These are phyloP conservation scores for Drosophila antonietae DNA, from an alignment of 2,888 invertebrate genomes.

Conservation along the genomic window DNA sequence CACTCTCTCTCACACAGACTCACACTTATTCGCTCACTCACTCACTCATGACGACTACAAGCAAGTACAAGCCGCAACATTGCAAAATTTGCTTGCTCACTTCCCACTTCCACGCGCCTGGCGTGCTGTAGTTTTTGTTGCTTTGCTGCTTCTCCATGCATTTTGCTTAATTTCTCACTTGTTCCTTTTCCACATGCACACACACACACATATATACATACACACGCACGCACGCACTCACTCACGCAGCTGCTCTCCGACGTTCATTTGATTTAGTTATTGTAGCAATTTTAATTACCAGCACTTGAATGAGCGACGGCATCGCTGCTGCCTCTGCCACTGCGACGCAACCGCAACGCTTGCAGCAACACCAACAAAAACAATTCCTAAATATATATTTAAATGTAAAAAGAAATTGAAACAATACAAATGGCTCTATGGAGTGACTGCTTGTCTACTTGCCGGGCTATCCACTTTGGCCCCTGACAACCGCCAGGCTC, in stretches of 20 bases:
- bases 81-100: constrained; percentile 66
- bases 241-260: constrained; percentile 38
- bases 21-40: constrained; percentile 23
- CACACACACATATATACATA: constrained; percentile 1
- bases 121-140: constrained; percentile 21
- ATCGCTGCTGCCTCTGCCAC: background rate
- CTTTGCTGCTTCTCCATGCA: constrained; percentile 33
- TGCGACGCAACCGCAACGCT: constrained; percentile 10
- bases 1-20: constrained; percentile 21
- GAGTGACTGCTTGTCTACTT: constrained; percentile 21
- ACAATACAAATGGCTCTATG: constrained; percentile 64
- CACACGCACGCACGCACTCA: constrained; percentile 12
- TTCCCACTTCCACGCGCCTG: constrained; percentile 57
- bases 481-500: constrained; percentile 53
- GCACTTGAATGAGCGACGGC: constrained; percentile 56
- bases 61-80: constrained; percentile 51
- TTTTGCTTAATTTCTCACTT: constrained; percentile 67
- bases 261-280: constrained; percentile 72
- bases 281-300: constrained; percentile 76
- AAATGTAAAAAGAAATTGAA: constrained; percentile 63
- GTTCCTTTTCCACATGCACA: constrained; percentile 51
- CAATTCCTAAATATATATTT: constrained; percentile 25
- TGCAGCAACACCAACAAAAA: constrained; percentile 16
- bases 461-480: constrained; percentile 57
- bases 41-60: constrained; percentile 16